Evolutionary conservation across 2,797 vertebrate genomes (phyloP).

Genomic region (Pelobates cultripes): DNA sequence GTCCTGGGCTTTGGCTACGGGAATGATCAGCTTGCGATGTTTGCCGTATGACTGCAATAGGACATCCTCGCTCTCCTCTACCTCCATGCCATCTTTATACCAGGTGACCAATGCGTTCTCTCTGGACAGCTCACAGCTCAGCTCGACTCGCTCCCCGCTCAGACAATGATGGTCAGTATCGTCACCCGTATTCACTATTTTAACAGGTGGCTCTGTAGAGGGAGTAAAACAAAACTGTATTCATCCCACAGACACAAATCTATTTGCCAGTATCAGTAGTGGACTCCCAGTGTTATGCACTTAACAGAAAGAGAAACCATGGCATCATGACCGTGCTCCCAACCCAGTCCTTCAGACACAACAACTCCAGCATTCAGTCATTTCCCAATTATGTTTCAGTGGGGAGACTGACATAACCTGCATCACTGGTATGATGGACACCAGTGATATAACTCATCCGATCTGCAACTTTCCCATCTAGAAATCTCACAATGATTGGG

Average conservation of each 20-base stretch:
- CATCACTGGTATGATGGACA: too few relatives aligned
- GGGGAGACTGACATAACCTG: too few relatives aligned
- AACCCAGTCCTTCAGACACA: too few relatives aligned
- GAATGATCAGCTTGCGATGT: slow-evolving; percentile 79
- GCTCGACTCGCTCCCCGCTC: slow-evolving; percentile 81
- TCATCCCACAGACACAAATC: neutral
- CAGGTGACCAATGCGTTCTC: slow-evolving; percentile 76
- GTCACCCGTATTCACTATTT: slow-evolving; percentile 84
- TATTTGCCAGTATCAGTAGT: too few relatives aligned
- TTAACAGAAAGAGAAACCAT: too few relatives aligned
- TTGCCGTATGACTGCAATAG: slow-evolving; percentile 82
- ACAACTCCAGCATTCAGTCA: too few relatives aligned
- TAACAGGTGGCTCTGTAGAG: slow-evolving; percentile 82
- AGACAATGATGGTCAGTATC: slow-evolving; percentile 77
- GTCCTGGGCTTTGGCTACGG: slow-evolving; percentile 74
- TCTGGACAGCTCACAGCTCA: slow-evolving; percentile 88
- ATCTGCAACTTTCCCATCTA: too few relatives aligned
- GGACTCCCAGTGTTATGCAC: too few relatives aligned
- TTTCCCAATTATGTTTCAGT: too few relatives aligned
- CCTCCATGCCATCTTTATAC: slow-evolving; percentile 91
- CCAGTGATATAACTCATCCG: too few relatives aligned
- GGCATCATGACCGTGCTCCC: too few relatives aligned
- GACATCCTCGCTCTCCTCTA: slow-evolving; percentile 76
- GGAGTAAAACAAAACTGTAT: rapidly evolving
- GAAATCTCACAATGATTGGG: too few relatives aligned